Conservation (phyloP, 92 coral and sea anemone species). For the Paragorgia papillata region DNA sequence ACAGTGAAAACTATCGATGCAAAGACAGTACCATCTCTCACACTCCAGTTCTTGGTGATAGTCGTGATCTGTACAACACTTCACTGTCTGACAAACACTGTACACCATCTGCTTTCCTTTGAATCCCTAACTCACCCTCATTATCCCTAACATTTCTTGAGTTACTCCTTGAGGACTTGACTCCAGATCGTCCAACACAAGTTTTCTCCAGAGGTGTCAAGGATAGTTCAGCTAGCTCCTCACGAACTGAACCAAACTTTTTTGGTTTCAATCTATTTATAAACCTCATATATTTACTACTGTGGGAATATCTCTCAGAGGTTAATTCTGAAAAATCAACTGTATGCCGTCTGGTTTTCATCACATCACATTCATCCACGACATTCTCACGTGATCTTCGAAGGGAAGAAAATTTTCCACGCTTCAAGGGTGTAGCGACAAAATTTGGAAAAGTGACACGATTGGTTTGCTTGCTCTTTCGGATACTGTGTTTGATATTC, state of each 20-base stretch:
- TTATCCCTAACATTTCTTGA: too few relatives aligned
- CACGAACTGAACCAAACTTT: constrained; percentile 34
- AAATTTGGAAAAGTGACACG: constrained; percentile 82
- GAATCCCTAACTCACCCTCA: too few relatives aligned
- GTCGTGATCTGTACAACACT: too few relatives aligned
- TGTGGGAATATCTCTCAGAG: not conserved
- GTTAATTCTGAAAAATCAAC: constrained; percentile 12
- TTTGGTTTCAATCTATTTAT: not conserved
- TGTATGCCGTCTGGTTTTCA: constrained; percentile 19
- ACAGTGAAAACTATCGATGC: too few relatives aligned
- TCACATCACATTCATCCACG: constrained; percentile 14
- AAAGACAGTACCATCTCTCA: too few relatives aligned
- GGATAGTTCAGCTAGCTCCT: constrained; percentile 1
- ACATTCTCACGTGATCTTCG: constrained; percentile 82
- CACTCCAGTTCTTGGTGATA: too few relatives aligned
- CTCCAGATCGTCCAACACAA: not conserved
- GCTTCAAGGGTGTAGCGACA: constrained; percentile 75
- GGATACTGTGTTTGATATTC: not conserved
- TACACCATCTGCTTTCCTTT: too few relatives aligned
- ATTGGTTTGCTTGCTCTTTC: constrained; percentile 55
- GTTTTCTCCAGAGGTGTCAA: not conserved
- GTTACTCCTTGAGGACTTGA: not conserved
- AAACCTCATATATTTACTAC: not conserved
- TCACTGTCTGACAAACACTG: too few relatives aligned
- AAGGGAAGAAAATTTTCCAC: constrained; percentile 85